Base-by-base conservation (phyloP, 2,888 invertebrate genomes). In the Chromoteleia sp. region DNA sequence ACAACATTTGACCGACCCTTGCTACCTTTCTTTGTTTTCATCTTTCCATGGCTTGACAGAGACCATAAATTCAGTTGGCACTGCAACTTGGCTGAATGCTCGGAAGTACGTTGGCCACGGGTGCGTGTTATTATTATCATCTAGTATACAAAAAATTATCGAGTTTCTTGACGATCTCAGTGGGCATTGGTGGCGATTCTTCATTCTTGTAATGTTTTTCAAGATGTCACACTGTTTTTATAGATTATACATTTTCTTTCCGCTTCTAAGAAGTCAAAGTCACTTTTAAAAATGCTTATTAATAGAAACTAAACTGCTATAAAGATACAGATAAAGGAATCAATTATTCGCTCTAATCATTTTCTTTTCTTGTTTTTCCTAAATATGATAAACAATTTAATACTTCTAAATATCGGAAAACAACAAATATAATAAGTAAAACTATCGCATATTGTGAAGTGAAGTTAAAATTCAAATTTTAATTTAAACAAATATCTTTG, bases 21-120 rank as follows among this genome's bases (percentile, higher is more conserved):
- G 25, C 19, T 56, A 14, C 65, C 58, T 74, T 81, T 61, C 52
- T 74, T 68, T 75, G 67, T 65, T 71, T 74, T 71, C 71, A 70
- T 79, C 61, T 50, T 33, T 29, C 41, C 50, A 14, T 15, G 21
- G 30, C 59, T 63, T 68, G 68, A 68, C 54, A 73, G 43, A 29
- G 14, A 36, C 59, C 77, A 74, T 78, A 78, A 70, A 75, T 77
- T 70, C 59, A 21, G 54, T 75, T 50, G 54, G 48, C 50, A 61
- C n/a, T 54, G 54, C 59, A 39, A 17, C 59, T 39, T 41, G 21
- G 29, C 56, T 63, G 59, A 79, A 75, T 59, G 50, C 52, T 59
- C 50, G 56, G 33, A 71, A 61, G 39, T 68, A 61, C 15, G 56
- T 48, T 58, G 58, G 15, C 48, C 30, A 39, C 30, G 39, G 48